Conservation (phyloP, 2,888 invertebrate genomes). For the Oxystoma pomonae region DNA sequence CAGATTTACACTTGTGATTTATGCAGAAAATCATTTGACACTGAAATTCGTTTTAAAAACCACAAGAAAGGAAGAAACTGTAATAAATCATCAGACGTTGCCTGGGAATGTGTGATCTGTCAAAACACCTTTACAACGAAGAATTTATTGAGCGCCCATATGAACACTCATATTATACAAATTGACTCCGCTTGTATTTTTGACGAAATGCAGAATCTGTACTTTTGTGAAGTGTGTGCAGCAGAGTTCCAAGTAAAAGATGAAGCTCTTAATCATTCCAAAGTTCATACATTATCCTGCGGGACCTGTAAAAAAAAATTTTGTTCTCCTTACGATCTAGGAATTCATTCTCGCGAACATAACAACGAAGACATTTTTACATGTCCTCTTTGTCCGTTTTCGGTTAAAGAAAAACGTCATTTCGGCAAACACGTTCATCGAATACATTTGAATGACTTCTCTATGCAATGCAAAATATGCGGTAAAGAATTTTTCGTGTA, state of each 20-base stretch:
- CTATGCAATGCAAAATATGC: slow-evolving; percentile 52
- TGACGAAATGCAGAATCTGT: slow-evolving; percentile 31
- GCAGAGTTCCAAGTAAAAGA: slow-evolving; percentile 28
- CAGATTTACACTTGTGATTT: neutral
- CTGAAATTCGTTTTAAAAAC: neutral
- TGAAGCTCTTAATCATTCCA: slow-evolving; percentile 12
- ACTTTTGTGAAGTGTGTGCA: slow-evolving; percentile 31
- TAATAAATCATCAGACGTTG: neutral
- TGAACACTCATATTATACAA: neutral
- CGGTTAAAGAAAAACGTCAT: slow-evolving; percentile 21
- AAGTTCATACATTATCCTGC: neutral
- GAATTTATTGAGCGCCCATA: neutral
- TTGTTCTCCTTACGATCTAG: neutral
- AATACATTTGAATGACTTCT: slow-evolving; percentile 41
- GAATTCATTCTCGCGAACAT: neutral
- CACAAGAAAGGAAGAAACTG: neutral
- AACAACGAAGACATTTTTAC: neutral
- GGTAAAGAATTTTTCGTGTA: slow-evolving; percentile 53
- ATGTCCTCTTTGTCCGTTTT: slow-evolving; percentile 30
- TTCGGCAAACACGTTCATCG: slow-evolving; percentile 36
- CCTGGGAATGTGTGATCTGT: neutral
- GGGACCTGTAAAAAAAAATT: neutral
- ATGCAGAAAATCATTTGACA: neutral
- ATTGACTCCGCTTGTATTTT: slow-evolving; percentile 28
- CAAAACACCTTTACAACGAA: neutral